phyloP scores from a whole-genome alignment of 2,888 invertebrate species.

The Calameuta pallipes region DNA sequence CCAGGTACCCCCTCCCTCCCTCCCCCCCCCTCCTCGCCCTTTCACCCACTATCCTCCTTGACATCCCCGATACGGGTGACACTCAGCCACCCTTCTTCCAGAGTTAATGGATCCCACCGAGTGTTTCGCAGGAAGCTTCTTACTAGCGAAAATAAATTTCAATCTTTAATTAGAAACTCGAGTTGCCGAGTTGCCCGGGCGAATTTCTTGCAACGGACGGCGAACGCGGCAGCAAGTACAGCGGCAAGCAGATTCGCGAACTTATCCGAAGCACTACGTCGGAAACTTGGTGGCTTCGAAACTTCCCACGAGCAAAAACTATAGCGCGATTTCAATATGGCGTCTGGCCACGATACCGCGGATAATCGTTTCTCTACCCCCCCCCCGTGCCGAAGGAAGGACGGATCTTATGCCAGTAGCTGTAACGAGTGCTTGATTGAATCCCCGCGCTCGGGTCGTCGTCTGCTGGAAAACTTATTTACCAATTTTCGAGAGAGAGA shows the following conservation, averaged over 20 bases:
- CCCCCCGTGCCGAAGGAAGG: background rate
- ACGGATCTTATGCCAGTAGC: background rate
- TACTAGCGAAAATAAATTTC: constrained; percentile 47
- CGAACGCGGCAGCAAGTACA: constrained; percentile 18
- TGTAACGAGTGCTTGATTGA: background rate
- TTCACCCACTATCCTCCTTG: background rate
- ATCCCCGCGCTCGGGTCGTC: background rate
- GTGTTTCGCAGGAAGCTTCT: constrained; percentile 26
- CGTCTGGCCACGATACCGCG: constrained; percentile 39
- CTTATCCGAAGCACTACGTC: constrained; percentile 39
- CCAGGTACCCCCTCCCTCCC: background rate
- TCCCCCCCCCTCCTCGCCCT: no score
- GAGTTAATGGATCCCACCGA: constrained; percentile 7
- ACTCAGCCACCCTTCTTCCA: background rate
- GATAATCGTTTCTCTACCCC: constrained; percentile 53
- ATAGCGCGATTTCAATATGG: constrained; percentile 45
- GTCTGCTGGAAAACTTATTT: background rate
- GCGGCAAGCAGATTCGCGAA: constrained; percentile 53
- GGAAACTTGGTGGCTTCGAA: constrained; percentile 48
- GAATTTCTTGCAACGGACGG: constrained; percentile 45
- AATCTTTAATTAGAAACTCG: constrained; percentile 63
- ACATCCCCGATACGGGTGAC: background rate
- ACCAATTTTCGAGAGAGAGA: background rate
- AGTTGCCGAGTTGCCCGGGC: constrained; percentile 27
- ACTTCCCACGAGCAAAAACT: constrained; percentile 38